Conservation (phyloP, 2,888 invertebrate species). For the Scaeva pyrastri region DNA sequence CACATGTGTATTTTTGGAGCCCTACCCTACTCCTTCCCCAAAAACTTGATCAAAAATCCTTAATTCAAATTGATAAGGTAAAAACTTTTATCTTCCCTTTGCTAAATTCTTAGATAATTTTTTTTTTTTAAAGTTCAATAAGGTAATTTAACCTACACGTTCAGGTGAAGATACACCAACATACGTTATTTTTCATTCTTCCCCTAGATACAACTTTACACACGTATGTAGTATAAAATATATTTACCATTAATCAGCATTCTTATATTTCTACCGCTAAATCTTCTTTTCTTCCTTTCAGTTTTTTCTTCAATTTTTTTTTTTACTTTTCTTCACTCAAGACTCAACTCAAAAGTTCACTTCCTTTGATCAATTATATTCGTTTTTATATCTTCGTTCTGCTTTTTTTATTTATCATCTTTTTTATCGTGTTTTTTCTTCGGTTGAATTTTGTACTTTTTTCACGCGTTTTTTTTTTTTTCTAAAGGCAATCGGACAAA, state of each 20-base stretch:
- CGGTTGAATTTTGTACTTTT: slow-evolving; percentile 22
- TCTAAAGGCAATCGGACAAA: slow-evolving; percentile 55
- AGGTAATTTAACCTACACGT: slow-evolving; percentile 38
- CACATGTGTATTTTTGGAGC: neutral
- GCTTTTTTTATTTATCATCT: slow-evolving; percentile 20
- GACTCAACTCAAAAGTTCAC: slow-evolving; percentile 64
- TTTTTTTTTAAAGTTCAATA: slow-evolving; percentile 63
- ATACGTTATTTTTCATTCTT: neutral
- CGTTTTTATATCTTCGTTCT: slow-evolving; percentile 29
- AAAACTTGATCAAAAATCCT: slow-evolving; percentile 16
- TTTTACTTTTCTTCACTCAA: slow-evolving; percentile 16
- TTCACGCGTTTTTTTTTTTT: neutral
- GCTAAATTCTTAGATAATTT: slow-evolving; percentile 44
- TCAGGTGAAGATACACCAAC: neutral
- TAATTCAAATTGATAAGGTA: slow-evolving; percentile 40
- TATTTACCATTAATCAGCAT: slow-evolving; percentile 48
- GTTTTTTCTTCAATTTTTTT: slow-evolving; percentile 18
- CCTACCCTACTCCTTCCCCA: neutral
- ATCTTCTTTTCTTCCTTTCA: slow-evolving; percentile 36
- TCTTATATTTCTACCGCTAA: slow-evolving; percentile 37
- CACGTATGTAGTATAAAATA: neutral
- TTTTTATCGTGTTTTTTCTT: slow-evolving; percentile 9
- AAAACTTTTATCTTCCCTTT: slow-evolving; percentile 18
- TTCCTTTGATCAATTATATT: slow-evolving; percentile 75
- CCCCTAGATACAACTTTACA: neutral